Evolutionary conservation across 2,113 vertebrate genomes (phyloP).

Genomic region (Chloropsis hardwickii): DNA sequence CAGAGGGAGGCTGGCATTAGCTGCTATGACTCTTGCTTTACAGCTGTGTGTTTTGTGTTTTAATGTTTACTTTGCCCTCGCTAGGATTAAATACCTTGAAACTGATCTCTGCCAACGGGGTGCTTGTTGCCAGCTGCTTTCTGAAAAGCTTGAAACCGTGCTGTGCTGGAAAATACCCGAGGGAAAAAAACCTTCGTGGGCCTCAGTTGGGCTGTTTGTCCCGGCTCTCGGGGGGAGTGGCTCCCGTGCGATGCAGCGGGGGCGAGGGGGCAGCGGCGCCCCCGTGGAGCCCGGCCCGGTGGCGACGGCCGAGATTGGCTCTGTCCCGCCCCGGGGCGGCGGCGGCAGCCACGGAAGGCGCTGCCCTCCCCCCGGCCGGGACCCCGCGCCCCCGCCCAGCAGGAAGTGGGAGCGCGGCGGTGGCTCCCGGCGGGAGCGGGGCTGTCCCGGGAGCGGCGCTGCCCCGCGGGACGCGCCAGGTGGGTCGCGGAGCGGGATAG

Average conservation of each 20-base stretch:
- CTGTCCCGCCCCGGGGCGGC: background rate
- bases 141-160: background rate
- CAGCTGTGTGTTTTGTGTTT: background rate
- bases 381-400: background rate
- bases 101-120: background rate
- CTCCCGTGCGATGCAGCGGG: background rate
- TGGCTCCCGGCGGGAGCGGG: background rate
- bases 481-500: background rate
- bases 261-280: background rate
- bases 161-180: background rate
- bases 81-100: background rate
- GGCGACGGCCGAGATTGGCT: background rate
- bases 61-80: background rate
- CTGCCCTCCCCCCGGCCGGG: background rate
- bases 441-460: background rate
- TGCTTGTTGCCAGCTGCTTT: background rate
- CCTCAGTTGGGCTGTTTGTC: accelerated
- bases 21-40: background rate
- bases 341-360: background rate
- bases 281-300: background rate
- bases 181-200: background rate
- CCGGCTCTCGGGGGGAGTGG: background rate
- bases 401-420: background rate
- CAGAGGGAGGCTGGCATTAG: background rate
- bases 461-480: background rate